phyloP scores from a whole-genome alignment of 2,797 vertebrate species.

The Scolopax bukidnonensis region DNA sequence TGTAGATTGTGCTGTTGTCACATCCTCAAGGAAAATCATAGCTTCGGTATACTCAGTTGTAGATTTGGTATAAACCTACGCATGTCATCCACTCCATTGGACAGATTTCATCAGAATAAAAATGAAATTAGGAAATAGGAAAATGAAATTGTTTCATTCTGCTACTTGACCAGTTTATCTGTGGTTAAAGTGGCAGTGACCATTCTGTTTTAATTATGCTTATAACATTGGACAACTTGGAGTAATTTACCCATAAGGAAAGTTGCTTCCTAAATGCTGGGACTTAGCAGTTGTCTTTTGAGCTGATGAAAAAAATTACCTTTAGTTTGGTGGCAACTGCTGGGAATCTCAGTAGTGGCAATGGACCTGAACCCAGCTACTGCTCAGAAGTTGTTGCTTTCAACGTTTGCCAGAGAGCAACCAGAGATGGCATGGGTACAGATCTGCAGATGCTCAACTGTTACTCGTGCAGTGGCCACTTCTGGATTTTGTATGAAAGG shows the following conservation, averaged over 20 bases:
- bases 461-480: no score
- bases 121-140: neutral
- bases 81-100: neutral
- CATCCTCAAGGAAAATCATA: neutral
- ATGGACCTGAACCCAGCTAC: neutral
- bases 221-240: neutral
- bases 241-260: neutral
- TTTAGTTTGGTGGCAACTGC: neutral
- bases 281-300: neutral
- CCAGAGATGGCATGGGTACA: neutral
- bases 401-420: neutral
- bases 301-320: neutral
- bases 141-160: neutral
- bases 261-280: neutral
- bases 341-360: neutral
- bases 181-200: neutral
- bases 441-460: neutral
- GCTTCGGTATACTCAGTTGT: neutral
- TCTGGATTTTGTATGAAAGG: neutral
- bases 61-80: neutral
- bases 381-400: neutral
- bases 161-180: neutral
- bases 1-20: neutral
- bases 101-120: neutral
- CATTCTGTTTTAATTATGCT: neutral